Evolutionary conservation across 30 jellyfish, hydroid and myxozoan species (phyloP).

Genomic region (Mastigias papua): DNA sequence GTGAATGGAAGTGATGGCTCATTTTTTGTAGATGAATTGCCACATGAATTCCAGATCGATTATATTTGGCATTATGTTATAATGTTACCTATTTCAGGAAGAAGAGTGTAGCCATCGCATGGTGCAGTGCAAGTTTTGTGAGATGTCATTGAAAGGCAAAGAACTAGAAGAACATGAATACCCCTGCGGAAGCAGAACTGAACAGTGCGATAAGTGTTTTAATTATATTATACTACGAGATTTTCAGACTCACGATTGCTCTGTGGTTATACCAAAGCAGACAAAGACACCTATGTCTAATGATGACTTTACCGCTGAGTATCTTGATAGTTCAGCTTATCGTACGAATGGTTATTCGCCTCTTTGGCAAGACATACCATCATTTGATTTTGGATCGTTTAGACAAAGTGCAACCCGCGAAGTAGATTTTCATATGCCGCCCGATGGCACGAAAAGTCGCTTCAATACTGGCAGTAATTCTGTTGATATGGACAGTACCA

Average conservation of each 20-base stretch:
- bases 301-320: constrained; percentile 9
- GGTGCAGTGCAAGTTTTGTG: constrained; percentile 59
- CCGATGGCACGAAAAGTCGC: too few relatives aligned
- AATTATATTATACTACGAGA: constrained; percentile 38
- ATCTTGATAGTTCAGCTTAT: not conserved
- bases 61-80: too few relatives aligned
- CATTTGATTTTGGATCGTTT: too few relatives aligned
- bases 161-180: constrained; percentile 48
- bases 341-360: too few relatives aligned
- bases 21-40: too few relatives aligned
- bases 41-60: not conserved
- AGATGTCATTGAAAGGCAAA: constrained; percentile 37
- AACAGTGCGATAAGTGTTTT: constrained; percentile 60
- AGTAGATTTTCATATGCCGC: too few relatives aligned
- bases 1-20: too few relatives aligned
- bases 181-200: constrained; percentile 76
- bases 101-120: constrained; percentile 56
- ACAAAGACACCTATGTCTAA: not conserved
- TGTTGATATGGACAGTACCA: too few relatives aligned
- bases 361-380: too few relatives aligned
- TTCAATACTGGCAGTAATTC: too few relatives aligned
- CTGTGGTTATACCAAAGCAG: constrained; percentile 6
- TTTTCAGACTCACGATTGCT: constrained; percentile 43
- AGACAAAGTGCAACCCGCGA: too few relatives aligned
- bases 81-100: constrained; percentile 15